Evolutionary conservation across 2,888 invertebrate species (phyloP), one percentile per base, ranked within the genome.

Genomic region (Microplitis deprimator): DNA sequence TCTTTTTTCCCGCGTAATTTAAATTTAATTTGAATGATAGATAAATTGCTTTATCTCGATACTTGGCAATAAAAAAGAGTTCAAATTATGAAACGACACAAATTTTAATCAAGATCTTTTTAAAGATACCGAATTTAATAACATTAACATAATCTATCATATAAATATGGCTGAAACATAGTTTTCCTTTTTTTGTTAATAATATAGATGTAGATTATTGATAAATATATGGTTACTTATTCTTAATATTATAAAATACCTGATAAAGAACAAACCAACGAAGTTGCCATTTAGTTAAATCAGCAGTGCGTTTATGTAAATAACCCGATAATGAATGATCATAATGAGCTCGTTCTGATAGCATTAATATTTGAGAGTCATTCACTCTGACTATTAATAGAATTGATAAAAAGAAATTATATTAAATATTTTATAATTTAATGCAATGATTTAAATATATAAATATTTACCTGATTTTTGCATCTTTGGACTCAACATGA

Each of bases 211-310:
- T 29, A 29, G 29, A 29, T 29, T 29, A 29, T 29, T 29, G 3
- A 29, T 29, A 29, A 29, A 29, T 29, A 29, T 29, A 29, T 29
- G 4, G 3, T 29, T 29, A 29, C 29, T 29, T 29, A 29, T 29
- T 29, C 29, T 29, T 29, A 29, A 29, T 29, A 29, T 29, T 29
- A 29, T 29, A 29, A 29, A 29, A 29, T 89, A 95, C 96, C 93
- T 96, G 95, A 86, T 96, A 96, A 1, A 96, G 92, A 41, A 95
- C 92, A 89, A 96, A 96, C 94, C 95, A 95, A 74, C 95, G 91
- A 72, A 94, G 91, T 89, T 97, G 96, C 97, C 97, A 97, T 90
- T 96, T 97, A 81, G 94, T 94, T 85, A 93, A 95, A 88, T 97
- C 96, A 0, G 95, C 94, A 73, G 95, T 96, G 84, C 95, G 92